phyloP scores from a whole-genome alignment of 2,113 vertebrate species.

The Corythoichthys intestinalis region DNA sequence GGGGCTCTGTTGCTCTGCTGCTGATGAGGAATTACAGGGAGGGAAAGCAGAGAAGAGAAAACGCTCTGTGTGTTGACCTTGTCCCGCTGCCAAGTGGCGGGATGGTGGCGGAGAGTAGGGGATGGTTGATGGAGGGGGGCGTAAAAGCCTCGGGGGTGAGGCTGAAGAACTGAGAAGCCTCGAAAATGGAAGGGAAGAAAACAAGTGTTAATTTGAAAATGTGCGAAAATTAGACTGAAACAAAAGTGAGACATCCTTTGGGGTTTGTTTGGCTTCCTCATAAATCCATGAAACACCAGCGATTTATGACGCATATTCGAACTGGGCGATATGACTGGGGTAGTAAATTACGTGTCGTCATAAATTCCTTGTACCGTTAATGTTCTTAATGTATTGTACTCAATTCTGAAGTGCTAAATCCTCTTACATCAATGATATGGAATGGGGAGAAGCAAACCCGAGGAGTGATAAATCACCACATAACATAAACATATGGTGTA shows the following conservation, averaged over 20 bases:
- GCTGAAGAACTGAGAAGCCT: not conserved
- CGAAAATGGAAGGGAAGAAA: not conserved
- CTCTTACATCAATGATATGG: no score
- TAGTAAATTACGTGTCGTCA: no score
- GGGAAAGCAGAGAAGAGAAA: slow-evolving; percentile 4
- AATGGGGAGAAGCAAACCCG: no score
- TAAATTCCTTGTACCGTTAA: no score
- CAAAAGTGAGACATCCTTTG: not conserved
- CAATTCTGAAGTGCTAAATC: no score
- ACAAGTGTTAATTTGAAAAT: not conserved
- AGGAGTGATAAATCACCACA: no score
- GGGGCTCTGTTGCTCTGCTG: slow-evolving; percentile 7
- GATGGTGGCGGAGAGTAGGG: not conserved
- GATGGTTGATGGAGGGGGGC: not conserved
- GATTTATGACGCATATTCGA: no score
- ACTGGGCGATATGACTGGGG: no score
- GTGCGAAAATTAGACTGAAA: not conserved
- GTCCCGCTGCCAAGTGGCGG: slow-evolving; percentile 7
- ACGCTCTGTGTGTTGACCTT: slow-evolving; percentile 11
- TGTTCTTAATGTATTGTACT: no score
- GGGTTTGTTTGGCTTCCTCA: no score
- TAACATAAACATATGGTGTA: no score
- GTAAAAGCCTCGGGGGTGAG: not conserved
- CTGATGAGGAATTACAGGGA: slow-evolving; percentile 10
- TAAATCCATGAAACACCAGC: no score